Evolutionary conservation across 1,140 invertebrate species (phyloP).

Genomic region (Calosoma granatense): DNA sequence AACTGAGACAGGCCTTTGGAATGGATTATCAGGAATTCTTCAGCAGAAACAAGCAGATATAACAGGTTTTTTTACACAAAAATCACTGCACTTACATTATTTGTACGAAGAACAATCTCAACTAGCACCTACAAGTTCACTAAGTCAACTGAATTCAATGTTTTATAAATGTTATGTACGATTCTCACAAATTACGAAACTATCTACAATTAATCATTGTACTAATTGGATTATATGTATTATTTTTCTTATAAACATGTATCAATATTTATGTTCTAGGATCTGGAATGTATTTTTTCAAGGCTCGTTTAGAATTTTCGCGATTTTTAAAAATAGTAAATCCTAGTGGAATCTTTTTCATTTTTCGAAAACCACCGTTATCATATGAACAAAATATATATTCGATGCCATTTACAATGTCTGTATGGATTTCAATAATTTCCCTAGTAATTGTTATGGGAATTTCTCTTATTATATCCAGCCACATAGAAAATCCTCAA

Average conservation of each 20-base stretch:
- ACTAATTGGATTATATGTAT: too few relatives aligned
- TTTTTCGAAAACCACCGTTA: neutral
- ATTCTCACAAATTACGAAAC: too few relatives aligned
- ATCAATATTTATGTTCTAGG: neutral
- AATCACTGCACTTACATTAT: too few relatives aligned
- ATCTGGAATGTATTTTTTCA: neutral
- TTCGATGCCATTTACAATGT: neutral
- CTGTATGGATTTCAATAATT: neutral
- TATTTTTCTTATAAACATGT: too few relatives aligned
- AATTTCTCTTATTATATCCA: neutral
- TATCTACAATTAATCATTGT: too few relatives aligned
- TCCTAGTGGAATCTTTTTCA: neutral
- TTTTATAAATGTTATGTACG: too few relatives aligned
- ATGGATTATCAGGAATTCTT: neutral
- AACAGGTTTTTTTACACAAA: too few relatives aligned
- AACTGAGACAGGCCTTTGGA: neutral
- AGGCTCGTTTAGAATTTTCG: neutral
- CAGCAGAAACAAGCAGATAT: neutral
- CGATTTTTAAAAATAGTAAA: neutral
- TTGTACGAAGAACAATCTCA: too few relatives aligned
- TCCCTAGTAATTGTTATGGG: neutral
- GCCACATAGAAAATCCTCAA: neutral
- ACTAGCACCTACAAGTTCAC: too few relatives aligned
- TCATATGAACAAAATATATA: constrained; percentile 3
- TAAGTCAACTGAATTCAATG: too few relatives aligned